These are phyloP conservation scores for Echeneis naucrates DNA, from an alignment of 2,797 vertebrate genomes.

Conservation along the genomic window DNA sequence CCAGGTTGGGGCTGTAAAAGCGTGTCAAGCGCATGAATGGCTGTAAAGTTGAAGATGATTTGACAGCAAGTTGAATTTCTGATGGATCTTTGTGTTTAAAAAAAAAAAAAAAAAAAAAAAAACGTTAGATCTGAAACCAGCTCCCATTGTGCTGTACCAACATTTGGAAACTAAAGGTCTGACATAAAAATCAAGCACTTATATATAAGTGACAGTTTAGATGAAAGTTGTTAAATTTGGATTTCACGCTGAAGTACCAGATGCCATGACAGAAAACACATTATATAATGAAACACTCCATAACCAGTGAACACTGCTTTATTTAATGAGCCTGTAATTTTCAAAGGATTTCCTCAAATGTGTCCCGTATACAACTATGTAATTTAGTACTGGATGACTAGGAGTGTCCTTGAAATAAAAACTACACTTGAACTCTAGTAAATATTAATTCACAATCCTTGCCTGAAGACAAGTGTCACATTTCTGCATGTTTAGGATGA, in stretches of 20 bases:
- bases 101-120: neutral
- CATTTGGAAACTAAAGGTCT: neutral
- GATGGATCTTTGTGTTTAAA: neutral
- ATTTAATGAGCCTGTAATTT: neutral
- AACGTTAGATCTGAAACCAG: neutral
- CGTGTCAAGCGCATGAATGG: neutral
- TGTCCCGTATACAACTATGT: slow-evolving; percentile 1
- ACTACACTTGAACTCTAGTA: neutral
- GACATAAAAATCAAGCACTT: neutral
- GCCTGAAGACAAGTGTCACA: neutral
- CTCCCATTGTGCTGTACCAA: no score
- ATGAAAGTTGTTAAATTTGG: no score
- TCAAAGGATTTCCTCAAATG: neutral
- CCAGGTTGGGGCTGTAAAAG: neutral
- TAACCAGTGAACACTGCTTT: neutral
- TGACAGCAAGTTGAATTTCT: neutral
- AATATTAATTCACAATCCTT: slow-evolving; percentile 7
- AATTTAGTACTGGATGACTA: neutral
- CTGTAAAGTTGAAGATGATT: neutral
- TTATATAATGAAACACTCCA: neutral
- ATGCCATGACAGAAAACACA: no score
- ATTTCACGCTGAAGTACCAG: neutral
- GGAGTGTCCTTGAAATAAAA: neutral
- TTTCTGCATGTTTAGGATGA: neutral
- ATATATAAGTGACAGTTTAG: neutral